Evolutionary conservation across 2,797 vertebrate genomes (phyloP).

Genomic region (Myotis myotis): DNA sequence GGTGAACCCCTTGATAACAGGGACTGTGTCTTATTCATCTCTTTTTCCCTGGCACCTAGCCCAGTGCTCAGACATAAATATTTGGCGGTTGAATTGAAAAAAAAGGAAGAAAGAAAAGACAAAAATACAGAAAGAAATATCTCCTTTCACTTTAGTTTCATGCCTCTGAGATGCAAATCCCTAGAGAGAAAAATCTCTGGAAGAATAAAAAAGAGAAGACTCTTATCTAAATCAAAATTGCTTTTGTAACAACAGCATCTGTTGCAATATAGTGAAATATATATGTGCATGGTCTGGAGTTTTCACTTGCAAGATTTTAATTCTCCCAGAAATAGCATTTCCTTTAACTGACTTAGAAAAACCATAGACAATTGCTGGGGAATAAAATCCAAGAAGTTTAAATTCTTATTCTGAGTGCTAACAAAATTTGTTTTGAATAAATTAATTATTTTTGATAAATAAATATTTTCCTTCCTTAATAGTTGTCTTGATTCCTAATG

Average conservation of each 20-base stretch:
- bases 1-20: neutral
- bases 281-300: neutral
- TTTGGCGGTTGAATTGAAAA: neutral
- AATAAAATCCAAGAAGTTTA: neutral
- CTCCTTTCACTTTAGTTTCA: constrained; percentile 34
- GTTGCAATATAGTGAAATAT: neutral
- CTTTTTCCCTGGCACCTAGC: neutral
- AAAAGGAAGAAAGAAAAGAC: neutral
- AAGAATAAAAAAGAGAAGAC: neutral
- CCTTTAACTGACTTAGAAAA: neutral
- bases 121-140: neutral
- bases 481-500: neutral
- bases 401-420: neutral
- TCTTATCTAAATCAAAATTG: neutral
- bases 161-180: neutral
- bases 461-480: neutral
- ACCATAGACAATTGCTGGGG: neutral
- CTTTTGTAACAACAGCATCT: neutral
- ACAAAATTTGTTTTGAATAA: neutral
- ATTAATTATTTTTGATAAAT: neutral
- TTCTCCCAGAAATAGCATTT: neutral
- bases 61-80: constrained; percentile 35
- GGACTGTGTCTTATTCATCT: neutral
- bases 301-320: neutral
- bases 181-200: neutral